Percentiles rank a stretch among this genome's conserved stretches.
These are phyloP conservation scores for Baryphthengus martii DNA, from an alignment of 2,113 vertebrate genomes.

Conservation along the genomic window DNA sequence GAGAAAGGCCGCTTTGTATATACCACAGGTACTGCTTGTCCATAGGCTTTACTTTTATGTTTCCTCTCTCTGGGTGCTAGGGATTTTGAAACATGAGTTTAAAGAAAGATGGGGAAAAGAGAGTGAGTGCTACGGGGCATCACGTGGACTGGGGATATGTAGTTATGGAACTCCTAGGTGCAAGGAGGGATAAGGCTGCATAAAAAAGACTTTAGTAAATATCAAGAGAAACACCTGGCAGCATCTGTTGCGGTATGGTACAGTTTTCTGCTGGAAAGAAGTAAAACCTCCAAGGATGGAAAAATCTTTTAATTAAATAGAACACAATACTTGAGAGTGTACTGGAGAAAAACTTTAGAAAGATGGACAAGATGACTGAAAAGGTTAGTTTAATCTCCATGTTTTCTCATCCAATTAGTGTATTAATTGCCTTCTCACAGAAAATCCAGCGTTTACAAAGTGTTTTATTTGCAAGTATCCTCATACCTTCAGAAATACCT, in stretches of 20 bases:
- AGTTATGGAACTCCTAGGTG: not conserved
- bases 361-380: not conserved
- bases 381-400: not conserved
- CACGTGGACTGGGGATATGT: not conserved
- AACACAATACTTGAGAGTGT: not conserved
- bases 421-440: not conserved
- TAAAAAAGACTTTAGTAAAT: not conserved
- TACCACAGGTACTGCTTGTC: not conserved
- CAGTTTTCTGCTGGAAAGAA: not conserved
- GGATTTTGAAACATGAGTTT: not conserved
- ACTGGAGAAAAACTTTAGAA: not conserved
- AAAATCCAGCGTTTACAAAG: not conserved
- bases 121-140: not conserved
- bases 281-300: not conserved
- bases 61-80: not conserved
- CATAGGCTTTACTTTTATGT: not conserved
- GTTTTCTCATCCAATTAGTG: not conserved
- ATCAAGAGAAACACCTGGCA: not conserved
- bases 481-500: not conserved
- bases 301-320: not conserved
- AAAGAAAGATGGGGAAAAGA: not conserved
- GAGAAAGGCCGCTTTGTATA: not conserved
- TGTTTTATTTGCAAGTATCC: not conserved
- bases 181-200: not conserved
- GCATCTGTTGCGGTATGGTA: not conserved